phyloP scores from a whole-genome alignment of 2,113 vertebrate genomes.

The Semnornis frantzii region DNA sequence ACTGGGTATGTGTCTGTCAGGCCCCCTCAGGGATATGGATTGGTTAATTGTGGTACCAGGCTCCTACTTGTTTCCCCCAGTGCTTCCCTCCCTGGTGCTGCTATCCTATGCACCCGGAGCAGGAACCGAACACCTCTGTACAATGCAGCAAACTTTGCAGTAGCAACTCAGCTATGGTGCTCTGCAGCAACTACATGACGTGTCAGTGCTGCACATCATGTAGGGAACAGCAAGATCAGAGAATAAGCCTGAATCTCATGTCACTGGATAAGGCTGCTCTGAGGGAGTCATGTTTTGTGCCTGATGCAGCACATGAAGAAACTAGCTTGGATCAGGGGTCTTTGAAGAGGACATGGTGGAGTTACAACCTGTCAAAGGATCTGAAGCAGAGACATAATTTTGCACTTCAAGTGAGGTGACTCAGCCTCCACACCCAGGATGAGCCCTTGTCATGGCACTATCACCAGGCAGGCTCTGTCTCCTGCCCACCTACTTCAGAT shows the following conservation, averaged over 20 bases:
- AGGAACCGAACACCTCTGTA: neutral
- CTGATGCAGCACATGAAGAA: neutral
- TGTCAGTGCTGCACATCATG: neutral
- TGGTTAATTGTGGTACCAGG: neutral
- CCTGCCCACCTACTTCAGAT: accelerated
- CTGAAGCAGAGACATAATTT: neutral
- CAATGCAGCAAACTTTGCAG: neutral
- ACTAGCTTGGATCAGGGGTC: accelerated
- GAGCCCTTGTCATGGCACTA: accelerated
- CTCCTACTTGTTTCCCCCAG: neutral
- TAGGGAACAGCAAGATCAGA: neutral
- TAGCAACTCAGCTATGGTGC: accelerated
- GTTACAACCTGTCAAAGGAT: neutral
- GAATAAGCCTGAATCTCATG: neutral
- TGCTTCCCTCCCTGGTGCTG: neutral
- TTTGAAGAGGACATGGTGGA: neutral
- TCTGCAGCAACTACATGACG: neutral
- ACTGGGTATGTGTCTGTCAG: neutral
- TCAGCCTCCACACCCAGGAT: accelerated
- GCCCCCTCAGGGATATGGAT: too few relatives aligned
- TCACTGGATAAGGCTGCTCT: neutral
- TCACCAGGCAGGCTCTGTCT: neutral
- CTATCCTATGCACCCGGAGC: neutral
- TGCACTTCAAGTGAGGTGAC: neutral
- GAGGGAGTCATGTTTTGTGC: accelerated